phyloP scores from a whole-genome alignment of 2,888 invertebrate genomes.

The Rutpela maculata region DNA sequence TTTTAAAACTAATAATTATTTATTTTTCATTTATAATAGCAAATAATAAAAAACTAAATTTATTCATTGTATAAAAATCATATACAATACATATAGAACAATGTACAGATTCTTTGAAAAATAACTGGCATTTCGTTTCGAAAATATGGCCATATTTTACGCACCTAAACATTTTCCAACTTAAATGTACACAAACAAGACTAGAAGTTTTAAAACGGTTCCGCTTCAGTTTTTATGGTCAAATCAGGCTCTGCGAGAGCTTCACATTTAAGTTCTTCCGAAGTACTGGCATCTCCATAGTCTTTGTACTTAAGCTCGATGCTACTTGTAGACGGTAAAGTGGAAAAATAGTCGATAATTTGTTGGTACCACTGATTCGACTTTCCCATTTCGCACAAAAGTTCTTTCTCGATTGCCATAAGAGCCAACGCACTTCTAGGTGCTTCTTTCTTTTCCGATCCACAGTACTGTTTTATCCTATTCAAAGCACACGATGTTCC shows the following conservation, averaged over 20 bases:
- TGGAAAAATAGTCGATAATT: slow-evolving; percentile 41
- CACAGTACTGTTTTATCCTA: slow-evolving; percentile 34
- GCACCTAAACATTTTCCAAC: too few species aligned
- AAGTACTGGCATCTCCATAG: not conserved
- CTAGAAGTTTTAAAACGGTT: not conserved
- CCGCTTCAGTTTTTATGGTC: slow-evolving; percentile 33
- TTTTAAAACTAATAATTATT: too few species aligned
- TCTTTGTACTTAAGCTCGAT: slow-evolving; percentile 40
- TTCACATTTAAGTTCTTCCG: slow-evolving; percentile 16
- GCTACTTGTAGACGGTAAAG: slow-evolving; percentile 43
- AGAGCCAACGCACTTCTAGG: slow-evolving; percentile 37
- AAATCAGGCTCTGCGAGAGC: slow-evolving; percentile 36
- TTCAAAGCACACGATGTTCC: slow-evolving; percentile 36
- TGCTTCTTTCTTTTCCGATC: slow-evolving; percentile 36
- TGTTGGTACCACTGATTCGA: slow-evolving; percentile 39
- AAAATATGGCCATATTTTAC: not conserved
- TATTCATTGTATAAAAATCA: too few species aligned
- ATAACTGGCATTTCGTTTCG: not conserved
- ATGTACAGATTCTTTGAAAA: not conserved
- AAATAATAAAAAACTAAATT: too few species aligned
- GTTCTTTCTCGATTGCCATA: slow-evolving; percentile 38
- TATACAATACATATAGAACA: not conserved
- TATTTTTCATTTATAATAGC: too few species aligned
- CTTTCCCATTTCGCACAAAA: slow-evolving; percentile 35
- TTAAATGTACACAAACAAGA: not conserved